Evolutionary conservation across 2,888 invertebrate genomes (phyloP).

Genomic region (Volucella inflata): DNA sequence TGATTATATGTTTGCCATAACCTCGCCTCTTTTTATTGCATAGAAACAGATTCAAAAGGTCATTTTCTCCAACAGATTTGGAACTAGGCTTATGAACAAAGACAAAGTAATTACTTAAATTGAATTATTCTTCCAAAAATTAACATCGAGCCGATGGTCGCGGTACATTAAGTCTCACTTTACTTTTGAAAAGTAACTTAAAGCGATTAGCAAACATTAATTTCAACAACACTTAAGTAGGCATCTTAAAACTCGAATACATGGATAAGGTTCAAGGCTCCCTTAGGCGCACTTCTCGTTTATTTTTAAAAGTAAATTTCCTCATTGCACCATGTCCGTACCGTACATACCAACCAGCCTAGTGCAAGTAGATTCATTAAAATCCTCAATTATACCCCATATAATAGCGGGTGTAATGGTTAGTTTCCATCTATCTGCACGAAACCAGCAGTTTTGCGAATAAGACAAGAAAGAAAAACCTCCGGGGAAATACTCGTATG

Average conservation of each 20-base stretch:
- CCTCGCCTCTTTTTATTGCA: too few relatives aligned
- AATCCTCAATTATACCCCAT: constrained; percentile 3
- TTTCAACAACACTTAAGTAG: background rate
- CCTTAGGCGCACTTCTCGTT: background rate
- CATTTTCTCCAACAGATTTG: too few relatives aligned
- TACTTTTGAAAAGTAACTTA: background rate
- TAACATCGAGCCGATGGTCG: too few relatives aligned
- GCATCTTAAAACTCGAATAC: background rate
- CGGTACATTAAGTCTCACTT: too few relatives aligned
- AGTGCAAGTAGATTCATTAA: constrained; percentile 15
- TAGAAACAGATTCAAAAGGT: too few relatives aligned
- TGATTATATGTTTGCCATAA: too few relatives aligned
- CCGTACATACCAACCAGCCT: background rate
- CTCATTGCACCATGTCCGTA: constrained; percentile 27
- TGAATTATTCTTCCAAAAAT: too few relatives aligned
- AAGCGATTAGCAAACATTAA: background rate
- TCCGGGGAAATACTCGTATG: too few relatives aligned
- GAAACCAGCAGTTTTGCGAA: constrained; percentile 7
- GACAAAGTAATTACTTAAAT: too few relatives aligned
- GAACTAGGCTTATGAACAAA: too few relatives aligned
- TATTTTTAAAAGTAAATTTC: constrained; percentile 16
- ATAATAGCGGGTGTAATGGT: constrained; percentile 32
- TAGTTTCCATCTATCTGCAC: background rate
- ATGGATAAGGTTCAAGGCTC: constrained; percentile 34
- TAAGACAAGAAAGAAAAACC: background rate